Conservation (phyloP, 2,888 invertebrate genomes). For the Eupithecia subfuscata region DNA sequence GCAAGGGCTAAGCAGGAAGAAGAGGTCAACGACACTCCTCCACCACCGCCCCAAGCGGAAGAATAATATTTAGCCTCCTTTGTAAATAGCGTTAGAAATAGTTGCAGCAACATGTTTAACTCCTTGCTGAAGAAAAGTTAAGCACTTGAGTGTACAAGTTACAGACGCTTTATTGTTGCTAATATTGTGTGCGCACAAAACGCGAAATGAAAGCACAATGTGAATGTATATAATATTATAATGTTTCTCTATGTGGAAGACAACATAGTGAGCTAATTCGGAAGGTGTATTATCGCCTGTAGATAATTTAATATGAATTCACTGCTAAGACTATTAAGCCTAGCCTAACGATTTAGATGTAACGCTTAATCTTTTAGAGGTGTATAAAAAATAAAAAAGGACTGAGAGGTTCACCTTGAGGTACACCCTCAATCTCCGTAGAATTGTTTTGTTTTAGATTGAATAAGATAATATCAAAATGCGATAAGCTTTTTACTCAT, state of each 20-base stretch:
- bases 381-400: constrained; percentile 32
- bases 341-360: constrained; percentile 51
- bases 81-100: constrained; percentile 79
- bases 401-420: constrained; percentile 39
- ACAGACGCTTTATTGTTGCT: constrained; percentile 56
- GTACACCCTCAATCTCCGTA: constrained; percentile 43
- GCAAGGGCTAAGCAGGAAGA: constrained; percentile 80
- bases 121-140: constrained; percentile 72
- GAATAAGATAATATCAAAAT: constrained; percentile 43
- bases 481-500: constrained; percentile 52
- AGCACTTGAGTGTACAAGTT: constrained; percentile 47
- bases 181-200: constrained; percentile 69
- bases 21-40: constrained; percentile 64
- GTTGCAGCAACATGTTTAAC: constrained; percentile 74
- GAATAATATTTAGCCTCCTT: constrained; percentile 83
- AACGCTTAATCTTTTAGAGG: constrained; percentile 47
- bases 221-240: constrained; percentile 52
- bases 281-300: constrained; percentile 57
- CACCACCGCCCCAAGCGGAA: constrained; percentile 67
- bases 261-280: constrained; percentile 78
- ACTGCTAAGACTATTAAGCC: constrained; percentile 55
- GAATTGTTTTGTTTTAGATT: constrained; percentile 33
- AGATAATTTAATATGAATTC: constrained; percentile 61
- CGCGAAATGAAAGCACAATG: constrained; percentile 67
- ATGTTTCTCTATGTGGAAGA: constrained; percentile 76